Evolutionary conservation across 1,140 invertebrate species (phyloP).

Genomic region (Copidosoma floridanum): DNA sequence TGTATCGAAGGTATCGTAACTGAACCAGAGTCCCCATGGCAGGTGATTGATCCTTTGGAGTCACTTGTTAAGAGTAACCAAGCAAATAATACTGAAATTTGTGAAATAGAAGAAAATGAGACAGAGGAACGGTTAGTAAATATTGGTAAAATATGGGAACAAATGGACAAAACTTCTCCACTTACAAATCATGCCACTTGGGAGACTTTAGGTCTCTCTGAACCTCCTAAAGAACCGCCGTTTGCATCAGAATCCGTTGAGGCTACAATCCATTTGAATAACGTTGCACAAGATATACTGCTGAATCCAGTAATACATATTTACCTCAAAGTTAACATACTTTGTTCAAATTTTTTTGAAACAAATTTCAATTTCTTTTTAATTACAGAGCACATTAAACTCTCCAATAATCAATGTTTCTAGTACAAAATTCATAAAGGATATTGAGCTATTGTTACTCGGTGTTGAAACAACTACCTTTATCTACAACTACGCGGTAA

Average conservation of each 20-base stretch:
- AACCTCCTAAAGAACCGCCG: slow-evolving; percentile 36
- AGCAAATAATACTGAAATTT: background rate
- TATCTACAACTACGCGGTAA: slow-evolving; percentile 36
- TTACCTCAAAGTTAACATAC: too few relatives aligned
- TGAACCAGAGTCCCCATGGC: slow-evolving; percentile 33
- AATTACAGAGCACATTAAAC: slow-evolving; percentile 19
- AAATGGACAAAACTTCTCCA: slow-evolving; percentile 26
- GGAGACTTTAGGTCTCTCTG: slow-evolving; percentile 44
- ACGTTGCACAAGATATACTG: slow-evolving; percentile 3
- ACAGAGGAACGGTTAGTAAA: background rate
- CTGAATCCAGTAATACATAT: too few relatives aligned
- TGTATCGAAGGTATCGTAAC: slow-evolving; percentile 33
- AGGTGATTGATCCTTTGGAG: slow-evolving; percentile 12
- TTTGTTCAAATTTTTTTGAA: too few relatives aligned
- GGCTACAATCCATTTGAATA: slow-evolving; percentile 41
- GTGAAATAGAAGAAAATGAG: slow-evolving; percentile 4
- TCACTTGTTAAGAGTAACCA: background rate
- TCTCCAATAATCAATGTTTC: slow-evolving; percentile 33
- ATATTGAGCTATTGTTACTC: slow-evolving; percentile 49
- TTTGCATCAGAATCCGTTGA: slow-evolving; percentile 43
- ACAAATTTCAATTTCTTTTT: too few relatives aligned
- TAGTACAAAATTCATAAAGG: slow-evolving; percentile 42
- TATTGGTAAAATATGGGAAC: slow-evolving; percentile 33
- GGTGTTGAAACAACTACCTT: slow-evolving; percentile 58
- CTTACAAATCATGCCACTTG: slow-evolving; percentile 41